phyloP scores from a whole-genome alignment of 30 jellyfish, hydroid and myxozoan genomes.

The Sanderia malayensis region DNA sequence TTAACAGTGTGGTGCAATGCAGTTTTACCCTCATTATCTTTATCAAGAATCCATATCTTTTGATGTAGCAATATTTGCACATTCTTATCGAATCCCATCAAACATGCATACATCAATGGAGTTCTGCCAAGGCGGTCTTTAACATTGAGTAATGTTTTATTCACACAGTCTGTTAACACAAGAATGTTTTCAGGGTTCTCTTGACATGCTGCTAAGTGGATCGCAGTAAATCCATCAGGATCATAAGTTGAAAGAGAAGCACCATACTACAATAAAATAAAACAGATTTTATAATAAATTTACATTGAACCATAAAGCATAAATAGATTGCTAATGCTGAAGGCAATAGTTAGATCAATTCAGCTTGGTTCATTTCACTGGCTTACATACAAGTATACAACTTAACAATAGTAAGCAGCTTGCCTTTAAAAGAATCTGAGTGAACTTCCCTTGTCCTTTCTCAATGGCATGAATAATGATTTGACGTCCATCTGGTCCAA shows the following conservation, averaged over 20 bases:
- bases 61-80: conserved; percentile 51
- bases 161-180: conserved; percentile 35
- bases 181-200: conserved; percentile 66
- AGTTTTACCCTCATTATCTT: conserved; percentile 71
- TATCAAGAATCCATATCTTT: conserved; percentile 66
- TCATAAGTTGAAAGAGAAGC: conserved; percentile 55
- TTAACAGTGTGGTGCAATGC: conserved; percentile 71
- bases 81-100: conserved; percentile 74
- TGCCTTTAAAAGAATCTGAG: conserved; percentile 35
- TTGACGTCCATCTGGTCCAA: conserved; percentile 63
- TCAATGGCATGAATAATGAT: conserved; percentile 64
- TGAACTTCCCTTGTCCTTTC: conserved; percentile 52
- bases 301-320: too few species aligned
- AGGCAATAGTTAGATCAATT: too few species aligned
- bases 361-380: too few species aligned
- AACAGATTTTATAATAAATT: neutral
- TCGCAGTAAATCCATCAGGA: conserved; percentile 58
- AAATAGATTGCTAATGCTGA: too few species aligned
- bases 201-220: conserved; percentile 80
- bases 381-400: too few species aligned
- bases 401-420: too few species aligned
- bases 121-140: conserved; percentile 67
- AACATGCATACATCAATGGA: conserved; percentile 66
- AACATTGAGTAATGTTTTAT: conserved; percentile 39
- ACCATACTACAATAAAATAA: conserved; percentile 55